Evolutionary conservation across 2,113 vertebrate species (phyloP).

Genomic region (Varanus salvator): DNA sequence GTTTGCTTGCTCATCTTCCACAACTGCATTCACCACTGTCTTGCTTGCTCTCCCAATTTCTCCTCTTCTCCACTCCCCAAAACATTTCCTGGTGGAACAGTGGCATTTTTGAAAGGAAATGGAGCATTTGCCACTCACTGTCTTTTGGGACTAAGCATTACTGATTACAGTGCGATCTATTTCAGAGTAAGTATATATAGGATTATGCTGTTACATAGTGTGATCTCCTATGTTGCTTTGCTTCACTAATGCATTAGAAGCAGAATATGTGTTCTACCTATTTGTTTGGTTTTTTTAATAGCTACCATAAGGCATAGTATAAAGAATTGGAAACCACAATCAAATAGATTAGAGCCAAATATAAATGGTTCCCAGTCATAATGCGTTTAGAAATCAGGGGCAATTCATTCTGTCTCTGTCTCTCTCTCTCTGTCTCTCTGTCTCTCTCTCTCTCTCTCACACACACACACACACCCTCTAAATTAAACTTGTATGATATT

Average conservation of each 20-base stretch:
- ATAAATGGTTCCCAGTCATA: not conserved
- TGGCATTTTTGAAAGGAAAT: too few species aligned
- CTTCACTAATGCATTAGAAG: not conserved
- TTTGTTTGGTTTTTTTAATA: not conserved
- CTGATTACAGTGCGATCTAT: not conserved
- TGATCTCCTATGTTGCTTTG: not conserved
- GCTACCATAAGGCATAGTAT: not conserved
- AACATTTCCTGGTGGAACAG: too few species aligned
- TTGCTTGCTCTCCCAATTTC: too few species aligned
- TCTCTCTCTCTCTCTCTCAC: too few species aligned
- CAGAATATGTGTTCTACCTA: not conserved
- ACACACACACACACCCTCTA: too few species aligned
- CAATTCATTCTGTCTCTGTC: not conserved
- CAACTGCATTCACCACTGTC: too few species aligned
- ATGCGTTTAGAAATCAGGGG: not conserved
- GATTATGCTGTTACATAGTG: not conserved
- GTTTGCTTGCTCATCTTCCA: too few species aligned
- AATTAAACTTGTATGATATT: not conserved
- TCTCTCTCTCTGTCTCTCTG: too few species aligned
- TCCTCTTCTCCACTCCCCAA: too few species aligned
- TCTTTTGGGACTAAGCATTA: not conserved
- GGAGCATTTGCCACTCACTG: too few species aligned
- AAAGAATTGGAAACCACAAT: not conserved
- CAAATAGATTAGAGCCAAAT: not conserved
- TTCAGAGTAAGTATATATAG: not conserved